Evolutionary conservation across 2,113 vertebrate genomes (phyloP), one percentile per base, ranked within the genome.

Genomic region (Telmatochromis sp.): DNA sequence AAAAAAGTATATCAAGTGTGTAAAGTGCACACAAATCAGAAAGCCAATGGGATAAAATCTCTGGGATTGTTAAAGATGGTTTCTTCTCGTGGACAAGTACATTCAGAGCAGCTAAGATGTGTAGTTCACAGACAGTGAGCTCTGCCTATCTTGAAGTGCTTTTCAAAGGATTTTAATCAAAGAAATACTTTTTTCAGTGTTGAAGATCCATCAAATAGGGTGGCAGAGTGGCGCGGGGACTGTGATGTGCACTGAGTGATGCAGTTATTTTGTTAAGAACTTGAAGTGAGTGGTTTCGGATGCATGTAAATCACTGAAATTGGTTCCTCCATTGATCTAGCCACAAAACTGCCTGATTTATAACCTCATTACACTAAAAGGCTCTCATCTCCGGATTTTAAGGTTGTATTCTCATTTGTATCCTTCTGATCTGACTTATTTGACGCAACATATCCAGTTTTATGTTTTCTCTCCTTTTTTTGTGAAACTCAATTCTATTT

Each of bases 321-420:
- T 40, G 23, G 80, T 55, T 85, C 9, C 12, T 54, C 31, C 53
- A 88, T 83, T 90, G 83, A 91, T 89, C 12, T 53, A 45, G 47
- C 28, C 73, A 84, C 13, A 73, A 73, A 85, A 71, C 19, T 9
- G 11, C 23, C 28, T 78, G 75, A 94, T 89, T 90, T 91, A 92
- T 31, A 23, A 78, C 40, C 17, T 79, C 82, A 93, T 92, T 85
- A 55, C 9, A 23, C 71, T 90, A 86, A 91, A 87, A 92, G 68
- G 75, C 31, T 86, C 51, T 80, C 5, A 14, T 84, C 79, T 86
- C 23, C 19, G 37, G 35, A 75, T 79, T 88, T 63, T 9, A 28
- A 81, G 75, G 53, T 54, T 7, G 6, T 35, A 40, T 81, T 53
- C 21, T 82, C 21, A 47, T 87, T 73, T 79, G 14, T 81, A 19